Percentiles rank a stretch among this genome's conserved stretches.
Evolutionary conservation across 2,113 vertebrate genomes (phyloP).

Genomic region (Nesoenas mayeri): DNA sequence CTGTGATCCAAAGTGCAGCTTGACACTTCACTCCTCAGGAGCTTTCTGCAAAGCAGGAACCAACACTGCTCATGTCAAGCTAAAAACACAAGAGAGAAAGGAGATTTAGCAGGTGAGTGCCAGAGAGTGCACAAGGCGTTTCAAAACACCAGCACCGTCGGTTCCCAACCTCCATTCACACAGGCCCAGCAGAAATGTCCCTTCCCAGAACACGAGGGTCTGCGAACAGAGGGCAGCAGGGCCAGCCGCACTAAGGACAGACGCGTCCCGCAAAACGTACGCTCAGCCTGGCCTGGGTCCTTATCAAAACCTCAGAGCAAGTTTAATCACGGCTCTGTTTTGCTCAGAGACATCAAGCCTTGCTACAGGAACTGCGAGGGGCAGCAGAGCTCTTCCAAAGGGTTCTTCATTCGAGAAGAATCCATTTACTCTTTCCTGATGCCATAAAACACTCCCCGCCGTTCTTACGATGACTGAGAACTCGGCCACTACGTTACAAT

Average conservation of each 20-base stretch:
- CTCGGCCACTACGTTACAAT: neutral
- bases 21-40: neutral
- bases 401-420: neutral
- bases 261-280: neutral
- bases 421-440: neutral
- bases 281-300: neutral
- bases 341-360: neutral
- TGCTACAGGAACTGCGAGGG: neutral
- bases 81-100: constrained; percentile 28
- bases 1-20: neutral
- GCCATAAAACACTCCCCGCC: neutral
- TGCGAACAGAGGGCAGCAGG: neutral
- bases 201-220: neutral
- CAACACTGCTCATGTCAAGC: constrained; percentile 49
- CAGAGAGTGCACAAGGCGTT: neutral
- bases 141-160: neutral
- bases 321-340: neutral
- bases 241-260: neutral
- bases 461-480: neutral
- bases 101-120: neutral
- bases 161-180: neutral
- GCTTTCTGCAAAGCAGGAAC: neutral
- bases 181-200: neutral
- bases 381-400: neutral
- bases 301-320: neutral